Conservation (phyloP, 2,113 vertebrate genomes). For the Hemicordylus capensis region DNA sequence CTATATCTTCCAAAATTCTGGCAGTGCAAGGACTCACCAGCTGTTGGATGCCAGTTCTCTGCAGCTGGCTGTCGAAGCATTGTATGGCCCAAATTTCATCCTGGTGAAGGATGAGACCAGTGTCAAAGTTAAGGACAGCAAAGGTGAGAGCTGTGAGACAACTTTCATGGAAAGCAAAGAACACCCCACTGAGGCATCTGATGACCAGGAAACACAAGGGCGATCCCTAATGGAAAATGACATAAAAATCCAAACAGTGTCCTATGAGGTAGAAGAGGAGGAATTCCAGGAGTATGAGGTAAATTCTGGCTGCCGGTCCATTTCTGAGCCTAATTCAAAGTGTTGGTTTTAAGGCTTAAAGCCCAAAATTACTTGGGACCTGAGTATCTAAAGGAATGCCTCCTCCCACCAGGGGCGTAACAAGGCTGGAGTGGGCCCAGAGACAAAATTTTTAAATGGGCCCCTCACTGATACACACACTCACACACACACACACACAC, state of each 20-base stretch:
- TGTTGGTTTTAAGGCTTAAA: no score
- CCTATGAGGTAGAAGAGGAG: slow-evolving; percentile 93
- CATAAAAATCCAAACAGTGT: slow-evolving; percentile 91
- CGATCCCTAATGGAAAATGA: slow-evolving; percentile 78
- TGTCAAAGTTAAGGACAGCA: slow-evolving; percentile 89
- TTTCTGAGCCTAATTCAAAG: not conserved
- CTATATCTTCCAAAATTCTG: slow-evolving; percentile 83
- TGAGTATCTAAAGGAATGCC: no score
- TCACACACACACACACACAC: no score
- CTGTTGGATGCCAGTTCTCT: slow-evolving; percentile 90
- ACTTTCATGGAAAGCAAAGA: slow-evolving; percentile 91
- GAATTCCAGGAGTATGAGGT: slow-evolving; percentile 92
- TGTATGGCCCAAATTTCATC: slow-evolving; percentile 88
- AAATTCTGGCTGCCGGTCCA: slow-evolving; percentile 47
- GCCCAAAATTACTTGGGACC: no score
- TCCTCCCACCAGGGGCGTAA: no score
- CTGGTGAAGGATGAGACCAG: slow-evolving; percentile 85
- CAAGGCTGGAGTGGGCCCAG: no score
- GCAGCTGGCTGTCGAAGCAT: slow-evolving; percentile 89
- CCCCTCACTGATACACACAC: no score
- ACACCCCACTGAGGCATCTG: slow-evolving; percentile 62
- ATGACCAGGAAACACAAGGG: slow-evolving; percentile 76
- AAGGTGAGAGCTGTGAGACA: slow-evolving; percentile 91
- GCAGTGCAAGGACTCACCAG: slow-evolving; percentile 81
- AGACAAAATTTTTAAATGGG: no score